Conservation (phyloP, 1,140 invertebrate genomes). For the Phocides pigmalion region DNA sequence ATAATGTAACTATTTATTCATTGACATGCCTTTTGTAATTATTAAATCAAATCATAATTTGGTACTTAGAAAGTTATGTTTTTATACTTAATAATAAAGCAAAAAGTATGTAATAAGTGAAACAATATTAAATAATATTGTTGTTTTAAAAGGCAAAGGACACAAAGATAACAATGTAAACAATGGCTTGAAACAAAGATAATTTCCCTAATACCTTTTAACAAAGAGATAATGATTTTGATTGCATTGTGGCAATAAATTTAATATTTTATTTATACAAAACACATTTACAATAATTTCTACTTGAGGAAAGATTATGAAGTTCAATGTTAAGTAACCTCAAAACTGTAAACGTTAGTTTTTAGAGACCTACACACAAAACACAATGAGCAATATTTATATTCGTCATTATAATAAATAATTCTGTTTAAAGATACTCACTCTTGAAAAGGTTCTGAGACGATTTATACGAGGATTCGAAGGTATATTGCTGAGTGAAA, state of each 20-base stretch:
- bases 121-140: no score
- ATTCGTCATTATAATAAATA: conserved; percentile 11
- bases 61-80: no score
- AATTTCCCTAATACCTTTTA: not conserved
- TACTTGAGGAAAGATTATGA: conserved; percentile 19
- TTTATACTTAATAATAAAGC: no score
- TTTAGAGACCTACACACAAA: not conserved
- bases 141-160: not conserved
- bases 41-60: no score
- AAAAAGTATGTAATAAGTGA: no score
- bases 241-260: no score
- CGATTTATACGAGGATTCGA: conserved; percentile 77
- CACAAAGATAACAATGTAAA: conserved; percentile 7
- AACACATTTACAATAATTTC: not conserved
- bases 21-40: no score
- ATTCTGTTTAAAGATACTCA: conserved; percentile 52
- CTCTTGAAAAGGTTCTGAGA: conserved; percentile 75
- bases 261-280: not conserved
- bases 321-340: conserved; percentile 43
- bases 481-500: conserved; percentile 74
- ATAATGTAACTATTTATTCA: no score
- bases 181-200: conserved; percentile 5
- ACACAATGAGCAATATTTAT: no score
- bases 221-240: not conserved
- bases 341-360: conserved; percentile 23